phyloP scores from a whole-genome alignment of 2,113 vertebrate genomes.

The Rhea pennata region DNA sequence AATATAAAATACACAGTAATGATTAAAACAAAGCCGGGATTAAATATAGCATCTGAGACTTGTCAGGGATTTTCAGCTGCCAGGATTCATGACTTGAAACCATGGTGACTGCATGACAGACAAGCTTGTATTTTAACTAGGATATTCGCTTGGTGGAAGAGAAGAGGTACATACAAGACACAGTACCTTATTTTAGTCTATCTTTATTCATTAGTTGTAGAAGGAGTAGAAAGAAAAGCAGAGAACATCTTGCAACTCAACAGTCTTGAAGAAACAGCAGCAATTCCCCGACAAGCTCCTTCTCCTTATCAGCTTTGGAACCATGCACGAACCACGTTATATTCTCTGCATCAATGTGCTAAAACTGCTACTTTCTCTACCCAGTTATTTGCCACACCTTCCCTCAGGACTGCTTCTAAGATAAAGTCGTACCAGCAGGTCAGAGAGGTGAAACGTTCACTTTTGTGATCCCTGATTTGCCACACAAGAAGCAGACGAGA shows the following conservation, averaged over 20 bases:
- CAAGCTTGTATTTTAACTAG: not conserved
- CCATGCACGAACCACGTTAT: not conserved
- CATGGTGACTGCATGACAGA: not conserved
- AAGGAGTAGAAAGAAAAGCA: not conserved
- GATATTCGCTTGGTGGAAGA: not conserved
- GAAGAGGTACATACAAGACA: not conserved
- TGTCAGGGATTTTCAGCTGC: not conserved
- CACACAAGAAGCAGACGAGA: not conserved
- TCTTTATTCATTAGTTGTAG: not conserved
- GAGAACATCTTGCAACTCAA: not conserved
- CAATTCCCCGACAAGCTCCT: not conserved
- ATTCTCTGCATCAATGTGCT: not conserved
- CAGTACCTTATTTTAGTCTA: not conserved
- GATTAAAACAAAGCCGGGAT: not conserved
- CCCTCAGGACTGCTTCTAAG: not conserved
- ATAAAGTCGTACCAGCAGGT: not conserved
- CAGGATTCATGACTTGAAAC: not conserved
- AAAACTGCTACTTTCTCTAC: not conserved
- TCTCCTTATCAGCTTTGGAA: constrained; percentile 5
- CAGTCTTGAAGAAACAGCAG: not conserved
- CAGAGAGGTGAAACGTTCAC: not conserved
- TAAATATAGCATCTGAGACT: not conserved
- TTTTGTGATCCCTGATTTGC: not conserved
- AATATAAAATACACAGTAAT: not conserved
- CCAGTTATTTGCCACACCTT: not conserved